Conservation (phyloP, 2,113 vertebrate genomes). For the Leucopternis melanops region DNA sequence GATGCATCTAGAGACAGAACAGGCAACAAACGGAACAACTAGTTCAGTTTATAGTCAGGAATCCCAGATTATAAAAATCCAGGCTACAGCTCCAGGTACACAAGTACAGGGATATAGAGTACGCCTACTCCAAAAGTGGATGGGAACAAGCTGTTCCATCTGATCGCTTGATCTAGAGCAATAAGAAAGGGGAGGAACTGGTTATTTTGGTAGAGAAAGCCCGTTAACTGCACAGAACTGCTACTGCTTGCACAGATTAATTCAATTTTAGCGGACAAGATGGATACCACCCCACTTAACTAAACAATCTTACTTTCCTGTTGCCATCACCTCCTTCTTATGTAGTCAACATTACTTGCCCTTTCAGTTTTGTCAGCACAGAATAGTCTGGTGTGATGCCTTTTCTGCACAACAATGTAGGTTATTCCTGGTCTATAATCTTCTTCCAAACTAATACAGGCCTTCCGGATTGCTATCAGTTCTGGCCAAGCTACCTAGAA, state of each 20-base stretch:
- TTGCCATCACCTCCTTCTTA: not conserved
- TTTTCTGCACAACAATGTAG: conserved; percentile 99
- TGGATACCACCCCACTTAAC: not conserved
- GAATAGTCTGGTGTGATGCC: conserved; percentile 97
- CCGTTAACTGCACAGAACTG: not conserved
- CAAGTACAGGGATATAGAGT: not conserved
- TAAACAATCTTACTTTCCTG: not conserved
- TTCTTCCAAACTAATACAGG: conserved; percentile 98
- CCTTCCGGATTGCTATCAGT: conserved; percentile 97
- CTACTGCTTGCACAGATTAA: not conserved
- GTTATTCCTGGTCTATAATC: conserved; percentile 98
- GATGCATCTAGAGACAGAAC: not conserved
- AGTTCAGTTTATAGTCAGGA: not conserved
- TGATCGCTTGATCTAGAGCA: not conserved
- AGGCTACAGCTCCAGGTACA: not conserved
- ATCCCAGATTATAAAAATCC: not conserved
- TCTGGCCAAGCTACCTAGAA: conserved; percentile 96
- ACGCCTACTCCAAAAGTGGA: not conserved
- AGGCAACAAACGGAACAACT: not conserved
- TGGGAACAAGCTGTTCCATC: conserved; percentile 8
- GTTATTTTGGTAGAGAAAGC: not conserved
- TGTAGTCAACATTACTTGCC: conserved; percentile 70
- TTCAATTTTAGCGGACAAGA: not conserved
- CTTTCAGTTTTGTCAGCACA: conserved; percentile 97
- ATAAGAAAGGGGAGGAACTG: not conserved